Percentiles rank a stretch among this genome's conserved stretches.
phyloP scores from a whole-genome alignment of 2,113 vertebrate genomes.

The Otocyon megalotis region DNA sequence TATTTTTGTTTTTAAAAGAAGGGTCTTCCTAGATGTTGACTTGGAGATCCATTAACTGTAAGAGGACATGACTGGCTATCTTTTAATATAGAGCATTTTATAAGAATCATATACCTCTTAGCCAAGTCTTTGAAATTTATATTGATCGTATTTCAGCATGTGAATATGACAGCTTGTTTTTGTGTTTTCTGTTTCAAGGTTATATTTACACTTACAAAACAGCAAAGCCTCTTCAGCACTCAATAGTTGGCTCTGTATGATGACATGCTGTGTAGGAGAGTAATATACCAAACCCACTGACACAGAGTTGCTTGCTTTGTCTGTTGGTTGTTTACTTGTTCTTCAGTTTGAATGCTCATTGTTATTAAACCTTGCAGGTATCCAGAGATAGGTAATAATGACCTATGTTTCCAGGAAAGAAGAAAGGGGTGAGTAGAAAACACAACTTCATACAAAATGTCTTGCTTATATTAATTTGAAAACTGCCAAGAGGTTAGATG shows the following conservation, averaged over 20 bases:
- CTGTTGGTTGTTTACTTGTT: constrained; percentile 35
- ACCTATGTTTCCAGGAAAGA: constrained; percentile 8
- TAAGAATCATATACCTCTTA: not conserved
- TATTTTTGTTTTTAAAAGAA: not conserved
- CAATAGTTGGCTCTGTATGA: not conserved
- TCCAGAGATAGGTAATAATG: not conserved
- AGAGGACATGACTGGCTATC: not conserved
- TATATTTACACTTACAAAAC: not conserved
- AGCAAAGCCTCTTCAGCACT: not conserved
- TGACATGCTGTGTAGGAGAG: not conserved
- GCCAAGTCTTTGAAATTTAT: not conserved
- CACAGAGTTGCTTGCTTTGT: not conserved
- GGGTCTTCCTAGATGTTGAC: not conserved
- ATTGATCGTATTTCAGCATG: not conserved
- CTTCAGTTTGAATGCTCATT: constrained; percentile 24
- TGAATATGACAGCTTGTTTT: not conserved
- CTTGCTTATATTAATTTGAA: constrained; percentile 13
- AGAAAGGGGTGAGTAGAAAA: constrained; percentile 5
- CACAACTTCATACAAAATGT: not conserved
- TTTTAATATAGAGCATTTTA: not conserved
- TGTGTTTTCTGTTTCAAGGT: constrained; percentile 23
- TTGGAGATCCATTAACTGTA: not conserved
- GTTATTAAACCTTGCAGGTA: constrained; percentile 6
- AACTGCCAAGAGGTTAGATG: not conserved
- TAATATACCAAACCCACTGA: not conserved